Conservation (phyloP, 2,797 vertebrate genomes). For the Molossus molossus region DNA sequence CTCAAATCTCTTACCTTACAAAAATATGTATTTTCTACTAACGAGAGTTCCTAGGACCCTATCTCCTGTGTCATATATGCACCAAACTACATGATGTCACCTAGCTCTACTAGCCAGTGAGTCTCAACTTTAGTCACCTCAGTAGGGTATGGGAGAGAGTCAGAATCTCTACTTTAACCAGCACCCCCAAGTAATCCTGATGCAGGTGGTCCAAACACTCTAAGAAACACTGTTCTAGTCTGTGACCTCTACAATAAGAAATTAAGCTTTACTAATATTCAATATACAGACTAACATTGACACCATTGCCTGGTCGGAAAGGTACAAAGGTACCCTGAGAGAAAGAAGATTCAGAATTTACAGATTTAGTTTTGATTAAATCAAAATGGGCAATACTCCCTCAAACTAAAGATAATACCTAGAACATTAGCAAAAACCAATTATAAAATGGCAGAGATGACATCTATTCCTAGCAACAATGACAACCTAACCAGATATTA, state of each 20-base stretch:
- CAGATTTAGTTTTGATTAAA: conserved; percentile 47
- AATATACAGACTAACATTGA: not conserved
- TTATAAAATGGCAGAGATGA: conserved; percentile 55
- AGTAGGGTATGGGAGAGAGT: not conserved
- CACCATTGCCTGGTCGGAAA: conserved; percentile 3
- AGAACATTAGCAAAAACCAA: conserved; percentile 54
- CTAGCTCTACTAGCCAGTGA: not conserved
- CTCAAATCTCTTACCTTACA: conserved; percentile 54
- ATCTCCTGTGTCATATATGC: not conserved
- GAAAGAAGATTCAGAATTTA: not conserved
- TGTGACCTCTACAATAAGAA: conserved; percentile 44
- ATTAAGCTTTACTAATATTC: not conserved
- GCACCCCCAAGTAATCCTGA: not conserved
- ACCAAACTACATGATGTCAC: not conserved
- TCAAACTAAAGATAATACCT: conserved; percentile 43
- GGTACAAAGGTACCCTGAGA: not conserved
- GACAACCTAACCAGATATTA: not conserved
- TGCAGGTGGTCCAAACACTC: not conserved
- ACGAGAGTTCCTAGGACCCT: not conserved
- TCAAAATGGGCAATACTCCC: conserved; percentile 2
- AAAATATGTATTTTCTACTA: not conserved
- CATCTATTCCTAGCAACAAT: conserved; percentile 41
- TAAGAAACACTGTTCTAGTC: not conserved
- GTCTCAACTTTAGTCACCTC: not conserved
- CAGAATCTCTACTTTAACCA: not conserved